phyloP scores from a whole-genome alignment of 2,888 invertebrate genomes.

The Noctua comes region DNA sequence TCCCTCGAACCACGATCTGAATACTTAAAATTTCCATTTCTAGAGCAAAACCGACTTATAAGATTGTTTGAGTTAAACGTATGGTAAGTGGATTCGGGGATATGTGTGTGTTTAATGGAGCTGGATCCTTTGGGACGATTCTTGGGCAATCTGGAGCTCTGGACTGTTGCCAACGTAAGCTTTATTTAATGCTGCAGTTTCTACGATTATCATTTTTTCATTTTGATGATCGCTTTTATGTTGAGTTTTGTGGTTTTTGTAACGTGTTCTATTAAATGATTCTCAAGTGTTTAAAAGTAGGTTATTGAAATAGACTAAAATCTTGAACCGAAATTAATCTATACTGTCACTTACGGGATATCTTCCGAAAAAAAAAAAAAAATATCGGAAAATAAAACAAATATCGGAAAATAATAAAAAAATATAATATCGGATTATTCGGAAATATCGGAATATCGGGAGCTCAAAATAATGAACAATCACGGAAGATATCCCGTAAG shows the following conservation, averaged over 20 bases:
- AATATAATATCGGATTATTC: too few relatives aligned
- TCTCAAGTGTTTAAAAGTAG: not conserved
- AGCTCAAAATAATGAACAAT: too few relatives aligned
- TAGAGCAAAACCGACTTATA: slow-evolving; percentile 23
- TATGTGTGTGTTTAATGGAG: slow-evolving; percentile 54
- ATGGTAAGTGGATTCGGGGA: slow-evolving; percentile 53
- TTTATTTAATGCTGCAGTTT: slow-evolving; percentile 28
- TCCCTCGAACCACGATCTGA: slow-evolving; percentile 36
- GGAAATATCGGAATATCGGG: too few relatives aligned
- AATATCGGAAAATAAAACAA: too few relatives aligned
- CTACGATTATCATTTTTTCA: slow-evolving; percentile 25
- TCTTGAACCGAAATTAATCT: not conserved
- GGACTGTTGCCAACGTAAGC: slow-evolving; percentile 28
- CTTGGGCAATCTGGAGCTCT: slow-evolving; percentile 31
- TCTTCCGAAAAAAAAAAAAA: too few relatives aligned
- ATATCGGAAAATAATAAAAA: too few relatives aligned
- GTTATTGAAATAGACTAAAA: not conserved
- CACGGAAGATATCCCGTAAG: too few relatives aligned
- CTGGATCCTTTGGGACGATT: slow-evolving; percentile 9
- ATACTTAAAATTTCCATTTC: slow-evolving; percentile 56
- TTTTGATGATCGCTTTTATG: slow-evolving; percentile 11
- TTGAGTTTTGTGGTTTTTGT: slow-evolving; percentile 7
- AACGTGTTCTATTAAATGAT: not conserved
- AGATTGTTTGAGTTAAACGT: slow-evolving; percentile 44
- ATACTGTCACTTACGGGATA: too few relatives aligned